Conservation (phyloP, 2,113 vertebrate genomes). For the Cebus imitator region DNA sequence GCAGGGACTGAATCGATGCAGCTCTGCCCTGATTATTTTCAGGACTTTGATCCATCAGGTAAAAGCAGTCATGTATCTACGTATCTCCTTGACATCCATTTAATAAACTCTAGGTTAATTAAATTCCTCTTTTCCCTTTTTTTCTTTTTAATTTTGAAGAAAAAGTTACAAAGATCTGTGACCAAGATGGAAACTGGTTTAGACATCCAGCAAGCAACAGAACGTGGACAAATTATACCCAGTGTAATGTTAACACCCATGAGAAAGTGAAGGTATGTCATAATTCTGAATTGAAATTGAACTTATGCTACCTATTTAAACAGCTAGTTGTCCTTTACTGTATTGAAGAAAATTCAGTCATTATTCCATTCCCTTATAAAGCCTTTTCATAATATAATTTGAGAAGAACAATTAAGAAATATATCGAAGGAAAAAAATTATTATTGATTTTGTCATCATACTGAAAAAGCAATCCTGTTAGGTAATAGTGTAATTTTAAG, state of each 20-base stretch:
- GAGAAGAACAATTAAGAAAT: constrained; percentile 13
- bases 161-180: constrained; percentile 96
- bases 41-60: constrained; percentile 98
- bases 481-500: not conserved
- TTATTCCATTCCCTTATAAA: not conserved
- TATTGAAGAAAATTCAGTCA: not conserved
- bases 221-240: constrained; percentile 97
- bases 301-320: not conserved
- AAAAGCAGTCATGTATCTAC: not conserved
- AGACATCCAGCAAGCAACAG: constrained; percentile 94
- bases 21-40: constrained; percentile 96
- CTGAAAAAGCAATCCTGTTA: not conserved
- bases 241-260: constrained; percentile 89
- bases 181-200: constrained; percentile 93
- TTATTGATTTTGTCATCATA: not conserved
- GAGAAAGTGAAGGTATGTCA: constrained; percentile 90
- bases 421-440: not conserved
- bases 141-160: constrained; percentile 83
- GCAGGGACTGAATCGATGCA: constrained; percentile 90
- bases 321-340: not conserved
- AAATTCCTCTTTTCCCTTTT: not conserved
- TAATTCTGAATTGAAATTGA: not conserved
- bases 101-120: not conserved
- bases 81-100: not conserved
- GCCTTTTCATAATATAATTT: not conserved